A percentile compares a stretch with the other conserved stretches of the same genome.
These are phyloP conservation scores for Crenichthys baileyi DNA, from an alignment of 2,797 vertebrate genomes.

Conservation along the genomic window DNA sequence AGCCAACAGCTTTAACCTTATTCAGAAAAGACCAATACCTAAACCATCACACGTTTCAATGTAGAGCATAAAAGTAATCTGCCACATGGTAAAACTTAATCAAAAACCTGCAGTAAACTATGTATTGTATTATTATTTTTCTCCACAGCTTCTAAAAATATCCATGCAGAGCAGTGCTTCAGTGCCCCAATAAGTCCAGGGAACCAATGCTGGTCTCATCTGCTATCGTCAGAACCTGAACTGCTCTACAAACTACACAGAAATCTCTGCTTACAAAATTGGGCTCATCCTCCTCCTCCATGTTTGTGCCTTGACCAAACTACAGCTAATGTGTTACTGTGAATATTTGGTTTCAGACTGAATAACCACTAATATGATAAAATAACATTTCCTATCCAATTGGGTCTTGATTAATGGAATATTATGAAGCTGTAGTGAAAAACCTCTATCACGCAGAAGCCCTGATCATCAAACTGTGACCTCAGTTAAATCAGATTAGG, in stretches of 20 bases:
- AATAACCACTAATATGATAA: neutral
- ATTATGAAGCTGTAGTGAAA: neutral
- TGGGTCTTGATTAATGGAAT: neutral
- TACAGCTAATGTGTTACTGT: neutral
- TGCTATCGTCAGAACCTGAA: neutral
- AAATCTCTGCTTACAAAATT: neutral
- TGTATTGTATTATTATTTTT: neutral
- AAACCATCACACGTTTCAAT: neutral
- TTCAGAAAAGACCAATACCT: neutral
- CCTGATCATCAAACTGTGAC: neutral
- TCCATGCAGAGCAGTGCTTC: neutral
- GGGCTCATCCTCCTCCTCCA: neutral
- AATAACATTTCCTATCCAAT: neutral
- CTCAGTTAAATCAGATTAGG: constrained; percentile 24
- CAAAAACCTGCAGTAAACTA: neutral
- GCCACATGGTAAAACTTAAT: neutral
- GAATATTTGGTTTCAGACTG: neutral
- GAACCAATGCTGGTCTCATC: neutral
- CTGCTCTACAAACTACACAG: neutral
- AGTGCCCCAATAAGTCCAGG: neutral
- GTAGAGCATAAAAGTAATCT: neutral
- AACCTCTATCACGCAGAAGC: neutral
- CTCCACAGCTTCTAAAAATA: neutral
- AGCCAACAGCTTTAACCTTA: neutral
- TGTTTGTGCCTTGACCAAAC: neutral